Base-by-base conservation (phyloP, 2,797 vertebrate species). In the Podarcis siculus region DNA sequence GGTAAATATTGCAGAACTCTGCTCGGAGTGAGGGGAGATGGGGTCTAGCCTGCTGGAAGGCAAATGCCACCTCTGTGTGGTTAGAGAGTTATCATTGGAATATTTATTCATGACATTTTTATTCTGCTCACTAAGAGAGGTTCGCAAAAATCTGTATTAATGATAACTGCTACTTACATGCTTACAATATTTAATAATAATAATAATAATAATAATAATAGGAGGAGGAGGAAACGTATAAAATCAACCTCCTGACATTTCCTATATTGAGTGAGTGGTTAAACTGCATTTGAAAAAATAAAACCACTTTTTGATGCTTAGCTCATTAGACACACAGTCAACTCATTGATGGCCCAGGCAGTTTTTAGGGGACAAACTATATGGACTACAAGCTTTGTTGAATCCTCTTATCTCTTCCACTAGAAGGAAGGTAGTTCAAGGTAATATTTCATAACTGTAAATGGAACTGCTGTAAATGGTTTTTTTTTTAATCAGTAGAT, bases 401-500 rank as follows among this genome's bases (percentile, higher is more conserved):
- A 85, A 35, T 5, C 71, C 71, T 49, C 37, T 85, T 80, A 73
- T 73, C 82, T 72, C 39, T 89, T 64, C 79, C 7, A 76, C 32
- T 80, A 37, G 78, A 75, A 67, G 58, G 90, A 92, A 93, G 49
- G 83, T 83, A 93, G 92, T 93, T 92, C 88, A 91, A 93, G 92
- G 89, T 89, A 90, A 94, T 95, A 91, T 92, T 91, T 93, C 92
- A 92, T 94, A 95, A 93, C 94, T 86, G 7, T 87, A 81, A 93
- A 93, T 89, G 19, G 85, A 82, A 87, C 83, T 89, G 30, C 1
- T 71, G 86, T 91, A 95, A 95, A 95, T 94, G 91, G 9, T n/a
- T 75, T 49, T 39, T 37, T 58, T 84, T 71, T 58, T 88, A 95
- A 90, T 90, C 78, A 91, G 91, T 89, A 88, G 67, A 39, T 91